Conservation (phyloP, 2,888 invertebrate species). For the Chymomyza procnemis region DNA sequence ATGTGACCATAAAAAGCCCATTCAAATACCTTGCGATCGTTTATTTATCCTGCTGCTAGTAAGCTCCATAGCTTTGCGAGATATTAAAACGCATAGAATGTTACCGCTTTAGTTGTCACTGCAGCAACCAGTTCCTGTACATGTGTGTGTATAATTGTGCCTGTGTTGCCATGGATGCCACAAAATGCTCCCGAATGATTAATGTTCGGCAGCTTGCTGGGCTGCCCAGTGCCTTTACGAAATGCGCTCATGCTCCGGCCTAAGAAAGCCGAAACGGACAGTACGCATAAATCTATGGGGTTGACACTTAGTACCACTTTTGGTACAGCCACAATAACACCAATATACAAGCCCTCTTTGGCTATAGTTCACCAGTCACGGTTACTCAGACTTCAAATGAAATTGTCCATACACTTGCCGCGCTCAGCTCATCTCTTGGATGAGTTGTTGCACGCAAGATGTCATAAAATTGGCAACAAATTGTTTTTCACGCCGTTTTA, state of each 20-base stretch:
- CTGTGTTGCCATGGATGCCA: slow-evolving; percentile 12
- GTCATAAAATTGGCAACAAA: slow-evolving; percentile 76
- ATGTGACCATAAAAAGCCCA: slow-evolving; percentile 72
- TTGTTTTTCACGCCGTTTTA: slow-evolving; percentile 76
- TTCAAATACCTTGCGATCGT: slow-evolving; percentile 66
- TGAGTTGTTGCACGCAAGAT: slow-evolving; percentile 65
- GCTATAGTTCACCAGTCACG: neutral
- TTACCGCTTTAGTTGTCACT: slow-evolving; percentile 42
- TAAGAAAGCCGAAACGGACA: slow-evolving; percentile 69
- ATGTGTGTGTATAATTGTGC: neutral
- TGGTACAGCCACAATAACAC: slow-evolving; percentile 34
- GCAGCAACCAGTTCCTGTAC: neutral
- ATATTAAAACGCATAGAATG: slow-evolving; percentile 63
- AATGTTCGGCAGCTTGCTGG: slow-evolving; percentile 59
- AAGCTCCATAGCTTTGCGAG: slow-evolving; percentile 25
- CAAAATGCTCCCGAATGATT: slow-evolving; percentile 53
- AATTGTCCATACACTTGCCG: slow-evolving; percentile 51
- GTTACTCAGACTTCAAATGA: slow-evolving; percentile 55
- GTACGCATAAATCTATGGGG: slow-evolving; percentile 74
- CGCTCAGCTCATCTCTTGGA: slow-evolving; percentile 36
- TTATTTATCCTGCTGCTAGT: slow-evolving; percentile 64
- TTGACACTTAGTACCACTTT: slow-evolving; percentile 72
- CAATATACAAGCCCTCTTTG: neutral
- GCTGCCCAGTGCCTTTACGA: slow-evolving; percentile 50
- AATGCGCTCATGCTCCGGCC: slow-evolving; percentile 43